A percentile compares a stretch with the other conserved stretches of the same genome.
These are phyloP conservation scores for Melanotaenia parkinsoni DNA, from an alignment of 2,797 vertebrate species.

Conservation along the genomic window DNA sequence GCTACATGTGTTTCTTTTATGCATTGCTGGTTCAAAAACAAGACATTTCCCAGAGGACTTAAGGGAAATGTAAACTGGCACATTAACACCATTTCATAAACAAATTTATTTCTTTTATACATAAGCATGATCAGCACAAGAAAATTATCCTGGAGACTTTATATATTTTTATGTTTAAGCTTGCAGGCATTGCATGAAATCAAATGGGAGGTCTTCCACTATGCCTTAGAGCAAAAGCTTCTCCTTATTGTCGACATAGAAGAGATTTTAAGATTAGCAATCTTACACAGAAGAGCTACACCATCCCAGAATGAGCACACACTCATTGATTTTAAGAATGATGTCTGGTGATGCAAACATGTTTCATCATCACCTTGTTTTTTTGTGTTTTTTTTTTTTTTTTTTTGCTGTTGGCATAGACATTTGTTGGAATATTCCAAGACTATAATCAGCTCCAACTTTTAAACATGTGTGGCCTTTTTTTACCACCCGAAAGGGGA, in stretches of 20 bases:
- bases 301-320: not conserved
- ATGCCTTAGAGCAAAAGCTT: constrained; percentile 3
- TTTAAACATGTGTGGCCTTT: not conserved
- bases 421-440: constrained; percentile 6
- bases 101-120: not conserved
- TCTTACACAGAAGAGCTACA: not conserved
- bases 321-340: not conserved
- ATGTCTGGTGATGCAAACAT: not conserved
- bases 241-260: not conserved
- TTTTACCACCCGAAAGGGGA: constrained; percentile 6
- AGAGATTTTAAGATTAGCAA: constrained; percentile 2
- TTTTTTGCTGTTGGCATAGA: not conserved
- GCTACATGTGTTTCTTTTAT: not conserved
- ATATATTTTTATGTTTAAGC: not conserved
- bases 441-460: constrained; percentile 18
- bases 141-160: not conserved
- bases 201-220: not conserved
- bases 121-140: not conserved
- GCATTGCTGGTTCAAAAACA: not conserved
- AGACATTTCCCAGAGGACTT: not conserved
- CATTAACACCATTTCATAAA: not conserved
- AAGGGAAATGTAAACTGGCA: not conserved
- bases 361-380: not conserved
- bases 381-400: not conserved
- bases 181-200: not conserved